Evolutionary conservation across 2,888 invertebrate species (phyloP).

Genomic region (Parasteatoda lunata): DNA sequence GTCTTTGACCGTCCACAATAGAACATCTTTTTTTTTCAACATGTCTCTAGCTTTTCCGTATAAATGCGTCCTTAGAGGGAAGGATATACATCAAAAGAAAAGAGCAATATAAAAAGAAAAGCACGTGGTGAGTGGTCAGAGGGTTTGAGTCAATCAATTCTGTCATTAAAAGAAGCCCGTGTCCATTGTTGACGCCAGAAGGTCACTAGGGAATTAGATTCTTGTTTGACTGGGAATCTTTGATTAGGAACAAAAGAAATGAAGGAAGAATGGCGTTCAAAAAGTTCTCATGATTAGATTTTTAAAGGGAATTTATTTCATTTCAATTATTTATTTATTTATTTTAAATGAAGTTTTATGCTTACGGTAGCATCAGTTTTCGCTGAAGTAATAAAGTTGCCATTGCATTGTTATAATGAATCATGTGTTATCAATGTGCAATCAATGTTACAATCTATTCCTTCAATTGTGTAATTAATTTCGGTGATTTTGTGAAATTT

Average conservation of each 20-base stretch:
- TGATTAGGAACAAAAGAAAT: slow-evolving; percentile 18
- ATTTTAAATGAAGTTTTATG: too few relatives aligned
- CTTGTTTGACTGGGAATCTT: slow-evolving; percentile 4
- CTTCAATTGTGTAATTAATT: too few relatives aligned
- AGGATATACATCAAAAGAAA: background rate
- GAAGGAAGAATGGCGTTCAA: background rate
- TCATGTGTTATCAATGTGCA: too few relatives aligned
- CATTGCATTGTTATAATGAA: too few relatives aligned
- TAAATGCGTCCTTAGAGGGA: background rate
- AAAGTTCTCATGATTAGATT: background rate
- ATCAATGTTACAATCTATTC: too few relatives aligned
- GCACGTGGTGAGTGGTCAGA: slow-evolving; percentile 17
- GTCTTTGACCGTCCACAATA: slow-evolving; percentile 18
- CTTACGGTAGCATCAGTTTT: too few relatives aligned
- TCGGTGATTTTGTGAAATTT: too few relatives aligned
- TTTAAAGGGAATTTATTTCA: too few relatives aligned
- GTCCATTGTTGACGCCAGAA: slow-evolving; percentile 35
- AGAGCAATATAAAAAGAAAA: slow-evolving; percentile 15
- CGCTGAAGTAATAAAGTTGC: too few relatives aligned
- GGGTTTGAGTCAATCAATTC: slow-evolving; percentile 39
- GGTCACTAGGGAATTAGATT: slow-evolving; percentile 43
- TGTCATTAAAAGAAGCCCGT: slow-evolving; percentile 28
- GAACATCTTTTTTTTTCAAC: background rate
- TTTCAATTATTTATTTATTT: too few relatives aligned
- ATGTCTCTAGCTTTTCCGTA: background rate